Conservation (phyloP, 2,888 invertebrate genomes). For the Calliopum simillimum region DNA sequence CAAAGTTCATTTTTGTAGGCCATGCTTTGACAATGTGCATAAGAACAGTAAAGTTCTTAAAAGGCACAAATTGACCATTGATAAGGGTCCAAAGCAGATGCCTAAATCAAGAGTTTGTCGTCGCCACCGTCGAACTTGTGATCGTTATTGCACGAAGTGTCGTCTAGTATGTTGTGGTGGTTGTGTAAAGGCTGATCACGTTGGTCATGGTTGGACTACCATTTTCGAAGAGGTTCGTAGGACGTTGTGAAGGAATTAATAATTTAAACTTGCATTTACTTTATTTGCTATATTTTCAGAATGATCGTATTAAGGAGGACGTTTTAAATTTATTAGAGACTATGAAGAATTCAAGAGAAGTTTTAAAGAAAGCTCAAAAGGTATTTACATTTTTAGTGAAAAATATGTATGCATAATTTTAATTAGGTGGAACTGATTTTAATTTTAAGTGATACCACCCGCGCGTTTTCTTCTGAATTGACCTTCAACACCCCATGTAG, state of each 20-base stretch:
- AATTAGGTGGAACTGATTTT: too few species aligned
- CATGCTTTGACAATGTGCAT: slow-evolving; percentile 60
- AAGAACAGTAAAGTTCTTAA: slow-evolving; percentile 58
- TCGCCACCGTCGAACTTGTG: slow-evolving; percentile 45
- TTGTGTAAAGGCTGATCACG: slow-evolving; percentile 51
- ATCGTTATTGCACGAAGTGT: slow-evolving; percentile 54
- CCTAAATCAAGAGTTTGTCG: slow-evolving; percentile 48
- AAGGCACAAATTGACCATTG: slow-evolving; percentile 49
- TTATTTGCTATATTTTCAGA: slow-evolving; percentile 45
- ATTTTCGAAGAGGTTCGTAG: slow-evolving; percentile 50
- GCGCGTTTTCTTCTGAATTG: too few species aligned
- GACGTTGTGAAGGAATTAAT: not conserved
- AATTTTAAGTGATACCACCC: too few species aligned
- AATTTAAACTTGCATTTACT: not conserved
- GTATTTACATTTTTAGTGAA: slow-evolving; percentile 46
- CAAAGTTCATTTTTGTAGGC: slow-evolving; percentile 56
- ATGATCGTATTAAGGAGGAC: slow-evolving; percentile 47
- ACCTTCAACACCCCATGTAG: too few species aligned
- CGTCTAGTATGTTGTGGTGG: slow-evolving; percentile 45
- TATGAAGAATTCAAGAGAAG: slow-evolving; percentile 49
- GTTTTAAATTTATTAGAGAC: slow-evolving; percentile 50
- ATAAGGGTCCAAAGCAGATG: slow-evolving; percentile 42
- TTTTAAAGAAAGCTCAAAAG: slow-evolving; percentile 53
- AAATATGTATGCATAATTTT: too few species aligned
- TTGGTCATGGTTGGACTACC: slow-evolving; percentile 44